Evolutionary conservation across 92 coral and sea anemone genomes (phyloP).

Genomic region (Meandrina meandrites): DNA sequence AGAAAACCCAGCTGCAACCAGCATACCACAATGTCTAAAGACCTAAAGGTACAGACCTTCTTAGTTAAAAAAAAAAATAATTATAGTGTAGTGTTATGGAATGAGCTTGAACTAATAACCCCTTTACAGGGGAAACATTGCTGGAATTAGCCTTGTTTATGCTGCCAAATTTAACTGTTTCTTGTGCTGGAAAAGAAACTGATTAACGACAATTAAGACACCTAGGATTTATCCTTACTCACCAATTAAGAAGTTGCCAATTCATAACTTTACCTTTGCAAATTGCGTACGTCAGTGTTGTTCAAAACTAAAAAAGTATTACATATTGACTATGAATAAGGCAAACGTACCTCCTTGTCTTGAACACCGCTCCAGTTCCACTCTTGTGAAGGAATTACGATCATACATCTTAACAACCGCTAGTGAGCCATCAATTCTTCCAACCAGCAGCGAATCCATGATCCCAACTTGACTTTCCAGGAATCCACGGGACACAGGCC

Average conservation of each 20-base stretch:
- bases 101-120: too few species aligned
- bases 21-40: neutral
- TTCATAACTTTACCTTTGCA: neutral
- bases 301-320: neutral
- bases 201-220: neutral
- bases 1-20: neutral
- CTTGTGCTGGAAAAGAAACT: neutral
- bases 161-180: neutral
- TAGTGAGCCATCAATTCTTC: conserved; percentile 73
- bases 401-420: conserved; percentile 82
- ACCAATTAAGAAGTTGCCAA: neutral
- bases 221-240: neutral
- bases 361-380: conserved; percentile 75
- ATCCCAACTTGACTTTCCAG: conserved; percentile 81
- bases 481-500: conserved; percentile 89
- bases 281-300: too few species aligned
- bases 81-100: too few species aligned
- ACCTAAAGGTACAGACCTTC: neutral
- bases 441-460: conserved; percentile 77
- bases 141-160: neutral
- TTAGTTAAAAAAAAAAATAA: too few species aligned
- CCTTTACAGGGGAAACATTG: too few species aligned
- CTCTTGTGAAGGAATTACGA: conserved; percentile 70
- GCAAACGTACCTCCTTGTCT: conserved; percentile 52
- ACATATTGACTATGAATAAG: neutral